A percentile compares a stretch with the other conserved stretches of the same genome.
Conservation (phyloP, 2,113 vertebrate genomes). For the Oryzias curvinotus region DNA sequence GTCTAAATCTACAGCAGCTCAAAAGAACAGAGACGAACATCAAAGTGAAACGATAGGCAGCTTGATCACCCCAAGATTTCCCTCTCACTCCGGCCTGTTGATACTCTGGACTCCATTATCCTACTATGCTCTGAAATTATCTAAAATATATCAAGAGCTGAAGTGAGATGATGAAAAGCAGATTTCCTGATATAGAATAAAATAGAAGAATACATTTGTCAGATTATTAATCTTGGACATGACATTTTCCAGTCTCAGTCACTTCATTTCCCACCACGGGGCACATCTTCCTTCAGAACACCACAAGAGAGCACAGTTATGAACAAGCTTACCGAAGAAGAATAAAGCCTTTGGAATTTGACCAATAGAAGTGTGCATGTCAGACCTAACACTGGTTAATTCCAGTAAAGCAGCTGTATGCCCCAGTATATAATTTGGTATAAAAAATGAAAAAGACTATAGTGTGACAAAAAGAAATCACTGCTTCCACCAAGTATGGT, state of each 20-base stretch:
- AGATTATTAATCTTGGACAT: conserved; percentile 4
- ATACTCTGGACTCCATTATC: conserved; percentile 71
- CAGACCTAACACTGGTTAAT: no score
- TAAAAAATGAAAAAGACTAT: no score
- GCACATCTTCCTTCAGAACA: conserved; percentile 10
- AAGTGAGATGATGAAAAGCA: conserved; percentile 12
- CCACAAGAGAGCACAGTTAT: no score
- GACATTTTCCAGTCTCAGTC: conserved; percentile 43
- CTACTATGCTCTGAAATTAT: conserved; percentile 60
- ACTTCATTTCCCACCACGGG: conserved; percentile 29
- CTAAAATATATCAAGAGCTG: conserved; percentile 51
- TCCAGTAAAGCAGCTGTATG: no score
- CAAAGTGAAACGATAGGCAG: conserved; percentile 62
- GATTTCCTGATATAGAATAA: conserved; percentile 22
- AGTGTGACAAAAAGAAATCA: no score
- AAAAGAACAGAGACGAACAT: conserved; percentile 65
- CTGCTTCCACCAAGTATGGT: no score
- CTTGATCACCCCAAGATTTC: conserved; percentile 69
- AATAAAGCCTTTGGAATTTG: no score
- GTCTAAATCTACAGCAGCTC: conserved; percentile 51
- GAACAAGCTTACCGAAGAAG: no score
- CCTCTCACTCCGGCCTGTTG: conserved; percentile 55
- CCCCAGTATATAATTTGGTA: no score
- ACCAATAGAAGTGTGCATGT: no score
- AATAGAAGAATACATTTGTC: conserved; percentile 7